Evolutionary conservation across 2,113 vertebrate genomes (phyloP), one percentile per base, ranked within the genome.

Genomic region (Saccopteryx leptura): DNA sequence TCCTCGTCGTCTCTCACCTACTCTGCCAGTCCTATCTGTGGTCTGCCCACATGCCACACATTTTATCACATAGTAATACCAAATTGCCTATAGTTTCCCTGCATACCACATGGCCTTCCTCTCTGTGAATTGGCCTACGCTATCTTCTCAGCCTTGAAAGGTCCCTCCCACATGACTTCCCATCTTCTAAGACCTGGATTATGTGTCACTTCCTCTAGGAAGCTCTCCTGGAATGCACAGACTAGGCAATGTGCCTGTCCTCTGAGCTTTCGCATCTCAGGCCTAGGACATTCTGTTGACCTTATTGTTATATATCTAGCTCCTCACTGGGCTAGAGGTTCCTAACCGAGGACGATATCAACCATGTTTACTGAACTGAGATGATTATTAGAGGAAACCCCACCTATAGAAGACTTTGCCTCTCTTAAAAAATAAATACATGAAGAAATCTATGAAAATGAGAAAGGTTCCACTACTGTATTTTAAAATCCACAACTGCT

Each of bases 401-500:
- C 13, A 65, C 23, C 7, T 8, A n/a, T 8, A 79, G 50, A 72
- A 61, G 11, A 1, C 54, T 33, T 54, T 56, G 19, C n/a, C 23
- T 52, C 4, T 83, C 78, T 89, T 18, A 50, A 56, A 24, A 58
- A 54, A 19, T 18, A 15, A 68, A 24, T 21, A 89, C 58, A 68
- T 28, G 11, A 46, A 54, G 17, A 31, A 72, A 81, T 33, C 80
- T 63, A 63, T 26, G 46, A 72, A 82, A 83, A 76, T 11, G 9
- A 78, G 28, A 61, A 48, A 6, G 23, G 2, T 65, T 75, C 58
- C 81, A n/a, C 33, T 8, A 39, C 39, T 39, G 3, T 39, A 24
- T 50, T 66, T 82, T 86, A 94, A 90, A 90, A 26, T 6, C 61
- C 60, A 31, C 18, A 91, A 76, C 19, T 58, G 17, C 8, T 52